Conservation (phyloP, 1,140 invertebrate genomes). For the Anoplophora glabripennis region DNA sequence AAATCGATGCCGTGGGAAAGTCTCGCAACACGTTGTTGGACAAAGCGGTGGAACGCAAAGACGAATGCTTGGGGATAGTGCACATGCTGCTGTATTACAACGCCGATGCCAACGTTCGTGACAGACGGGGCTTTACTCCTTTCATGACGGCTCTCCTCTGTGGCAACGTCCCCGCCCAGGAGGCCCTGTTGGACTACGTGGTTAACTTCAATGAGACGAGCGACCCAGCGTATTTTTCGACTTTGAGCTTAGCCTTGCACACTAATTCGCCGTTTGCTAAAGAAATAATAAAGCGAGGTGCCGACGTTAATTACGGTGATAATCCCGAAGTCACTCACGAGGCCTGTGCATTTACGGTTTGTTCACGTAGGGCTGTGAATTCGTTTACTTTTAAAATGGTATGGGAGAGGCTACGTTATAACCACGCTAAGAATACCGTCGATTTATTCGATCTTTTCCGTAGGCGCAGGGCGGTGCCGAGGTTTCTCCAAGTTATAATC, state of each 20-base stretch:
- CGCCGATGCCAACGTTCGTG: neutral
- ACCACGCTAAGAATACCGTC: conserved; percentile 2
- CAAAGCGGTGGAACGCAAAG: neutral
- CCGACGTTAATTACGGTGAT: too few relatives aligned
- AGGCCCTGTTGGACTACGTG: neutral
- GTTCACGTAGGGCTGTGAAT: too few relatives aligned
- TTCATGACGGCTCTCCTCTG: neutral
- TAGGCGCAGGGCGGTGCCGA: neutral
- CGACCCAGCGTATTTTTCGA: neutral
- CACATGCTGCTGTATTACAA: neutral
- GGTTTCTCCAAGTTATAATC: conserved; percentile 13
- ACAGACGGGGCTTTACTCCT: neutral
- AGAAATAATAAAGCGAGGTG: too few relatives aligned
- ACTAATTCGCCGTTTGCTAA: too few relatives aligned
- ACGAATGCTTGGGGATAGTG: neutral
- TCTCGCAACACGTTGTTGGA: too few relatives aligned
- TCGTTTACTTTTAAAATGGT: conserved; percentile 18
- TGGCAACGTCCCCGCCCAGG: neutral
- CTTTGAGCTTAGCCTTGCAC: too few relatives aligned
- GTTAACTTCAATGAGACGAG: neutral
- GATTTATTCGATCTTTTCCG: conserved; percentile 2
- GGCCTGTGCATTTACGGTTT: too few relatives aligned
- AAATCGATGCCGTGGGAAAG: too few relatives aligned
- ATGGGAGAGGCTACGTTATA: conserved; percentile 17
- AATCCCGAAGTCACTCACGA: too few relatives aligned